Conservation (phyloP, 2,113 vertebrate species). For the Hassar affinis region DNA sequence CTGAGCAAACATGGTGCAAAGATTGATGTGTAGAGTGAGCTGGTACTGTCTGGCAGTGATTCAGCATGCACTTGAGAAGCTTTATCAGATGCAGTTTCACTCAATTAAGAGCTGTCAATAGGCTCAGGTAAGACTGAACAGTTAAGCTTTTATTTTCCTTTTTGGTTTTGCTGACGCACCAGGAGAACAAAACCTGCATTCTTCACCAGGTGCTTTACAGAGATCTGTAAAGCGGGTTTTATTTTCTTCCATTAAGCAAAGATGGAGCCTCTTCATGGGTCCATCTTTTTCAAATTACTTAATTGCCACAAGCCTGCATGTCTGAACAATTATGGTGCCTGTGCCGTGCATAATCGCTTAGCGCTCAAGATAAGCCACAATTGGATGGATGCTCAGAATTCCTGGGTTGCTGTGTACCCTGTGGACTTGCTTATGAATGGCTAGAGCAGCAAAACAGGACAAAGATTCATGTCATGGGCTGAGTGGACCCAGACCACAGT, state of each 20-base stretch:
- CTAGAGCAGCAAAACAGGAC: background rate
- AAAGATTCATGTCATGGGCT: background rate
- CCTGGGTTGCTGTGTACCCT: conserved; percentile 42
- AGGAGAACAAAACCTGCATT: conserved; percentile 46
- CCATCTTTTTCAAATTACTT: background rate
- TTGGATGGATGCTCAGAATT: conserved; percentile 63
- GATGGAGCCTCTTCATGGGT: background rate
- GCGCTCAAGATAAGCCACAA: conserved; percentile 57
- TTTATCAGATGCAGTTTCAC: conserved; percentile 47
- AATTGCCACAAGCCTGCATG: conserved; percentile 15
- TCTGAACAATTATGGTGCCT: conserved; percentile 42
- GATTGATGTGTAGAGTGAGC: background rate
- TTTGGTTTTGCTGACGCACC: conserved; percentile 16
- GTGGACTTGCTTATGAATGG: background rate
- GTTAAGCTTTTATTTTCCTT: conserved; percentile 10
- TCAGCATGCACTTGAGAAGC: background rate
- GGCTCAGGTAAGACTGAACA: conserved; percentile 33
- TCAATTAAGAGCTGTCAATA: conserved; percentile 40
- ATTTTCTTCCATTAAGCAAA: background rate
- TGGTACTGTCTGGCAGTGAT: conserved; percentile 23
- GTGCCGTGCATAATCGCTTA: conserved; percentile 7
- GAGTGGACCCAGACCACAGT: background rate
- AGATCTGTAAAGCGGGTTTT: conserved; percentile 39
- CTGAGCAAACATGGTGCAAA: background rate
- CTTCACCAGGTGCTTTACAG: conserved; percentile 46